A percentile compares a stretch with the other conserved stretches of the same genome.
phyloP scores from a whole-genome alignment of 2,113 vertebrate species.

The Clupea harengus region DNA sequence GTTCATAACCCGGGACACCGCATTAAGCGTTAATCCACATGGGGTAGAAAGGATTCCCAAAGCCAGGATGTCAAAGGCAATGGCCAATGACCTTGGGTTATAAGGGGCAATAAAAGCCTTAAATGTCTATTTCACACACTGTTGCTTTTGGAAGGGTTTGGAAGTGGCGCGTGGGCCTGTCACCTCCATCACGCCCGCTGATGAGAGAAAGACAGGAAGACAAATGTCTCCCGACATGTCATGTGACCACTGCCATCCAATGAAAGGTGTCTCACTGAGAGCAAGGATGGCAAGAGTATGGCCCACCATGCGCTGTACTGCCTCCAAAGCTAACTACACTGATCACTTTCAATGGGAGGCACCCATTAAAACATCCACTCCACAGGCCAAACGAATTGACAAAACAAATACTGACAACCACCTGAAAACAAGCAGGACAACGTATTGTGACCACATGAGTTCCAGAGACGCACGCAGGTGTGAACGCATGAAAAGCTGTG shows the following conservation, averaged over 20 bases:
- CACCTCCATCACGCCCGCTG: slow-evolving; percentile 56
- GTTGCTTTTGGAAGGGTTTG: slow-evolving; percentile 71
- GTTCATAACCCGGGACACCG: slow-evolving; percentile 21
- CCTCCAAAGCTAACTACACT: not conserved
- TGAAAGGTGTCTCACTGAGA: not conserved
- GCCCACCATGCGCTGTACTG: not conserved
- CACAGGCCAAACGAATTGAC: not conserved
- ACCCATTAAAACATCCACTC: no score
- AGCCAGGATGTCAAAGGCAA: slow-evolving; percentile 51
- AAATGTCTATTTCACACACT: slow-evolving; percentile 76
- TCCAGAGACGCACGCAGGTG: not conserved
- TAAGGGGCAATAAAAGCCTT: slow-evolving; percentile 68
- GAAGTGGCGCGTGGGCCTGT: slow-evolving; percentile 56
- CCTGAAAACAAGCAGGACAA: not conserved
- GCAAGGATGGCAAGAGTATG: not conserved
- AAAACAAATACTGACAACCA: not conserved
- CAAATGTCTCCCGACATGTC: not conserved
- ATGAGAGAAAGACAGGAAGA: slow-evolving; percentile 35
- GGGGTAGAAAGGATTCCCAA: slow-evolving; percentile 38
- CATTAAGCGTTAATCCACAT: slow-evolving; percentile 43
- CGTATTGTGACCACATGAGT: not conserved
- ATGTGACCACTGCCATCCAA: not conserved
- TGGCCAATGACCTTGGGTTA: slow-evolving; percentile 75
- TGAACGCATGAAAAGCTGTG: not conserved
- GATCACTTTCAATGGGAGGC: no score